Base-by-base conservation (phyloP, 2,113 vertebrate species). In the Seriola aureovittata region DNA sequence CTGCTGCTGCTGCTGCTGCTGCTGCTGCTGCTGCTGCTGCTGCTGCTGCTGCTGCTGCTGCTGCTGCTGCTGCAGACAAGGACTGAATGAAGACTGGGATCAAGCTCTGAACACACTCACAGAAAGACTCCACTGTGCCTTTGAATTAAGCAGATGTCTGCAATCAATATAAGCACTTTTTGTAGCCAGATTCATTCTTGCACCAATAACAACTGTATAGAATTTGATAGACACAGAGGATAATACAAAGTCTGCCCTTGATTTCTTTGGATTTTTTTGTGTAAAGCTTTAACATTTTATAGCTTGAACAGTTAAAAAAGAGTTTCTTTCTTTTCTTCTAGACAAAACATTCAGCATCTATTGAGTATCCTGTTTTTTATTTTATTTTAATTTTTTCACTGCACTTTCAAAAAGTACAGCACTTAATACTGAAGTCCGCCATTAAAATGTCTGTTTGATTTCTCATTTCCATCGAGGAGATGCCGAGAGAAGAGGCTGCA, bases 401-500 rank as follows among this genome's bases (percentile, higher is more conserved):
- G 13, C 44, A 19, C 44, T 68, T 75, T 71, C 17, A 23, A 72
- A 34, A 72, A 79, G 19, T 13, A 23, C 29, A 63, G 21, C 52
- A 40, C 52, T 81, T 57, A 70, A 36, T 52, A 65, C 58, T 48
- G 12, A 38, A 29, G 25, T 48, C 32, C n/a, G 0, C 57, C 34
- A 60, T 77, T 66, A 57, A 77, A 74, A 60, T 2, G 9, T 68
- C 38, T 23, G 3, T 36, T 59, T 42, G 19, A 66, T 16, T 25
- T 32, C 46, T 80, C 34, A 46, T 73, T 62, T 71, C 44, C 16
- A 32, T 48, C 32, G 34, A 25, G 77, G 71, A 77, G 76, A 34
- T 13, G 40, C 25, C 8, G 21, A 11, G 48, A 64, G 14, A 58
- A 54, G 46, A 66, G 13, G 13, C 13, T 16, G 21, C 54, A 11